Evolutionary conservation across 2,888 invertebrate genomes (phyloP).

Genomic region (Epirrhoe alternata): DNA sequence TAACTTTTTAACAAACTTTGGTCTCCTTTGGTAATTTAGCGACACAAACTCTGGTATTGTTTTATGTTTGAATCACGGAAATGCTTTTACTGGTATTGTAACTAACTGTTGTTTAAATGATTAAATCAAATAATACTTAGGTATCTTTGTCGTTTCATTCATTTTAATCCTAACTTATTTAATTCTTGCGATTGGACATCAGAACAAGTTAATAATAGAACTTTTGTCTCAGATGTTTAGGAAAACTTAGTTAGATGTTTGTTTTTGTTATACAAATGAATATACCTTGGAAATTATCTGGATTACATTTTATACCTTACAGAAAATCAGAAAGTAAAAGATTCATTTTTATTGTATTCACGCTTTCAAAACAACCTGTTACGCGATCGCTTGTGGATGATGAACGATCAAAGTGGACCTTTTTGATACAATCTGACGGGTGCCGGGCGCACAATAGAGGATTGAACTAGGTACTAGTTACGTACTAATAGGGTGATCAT

Average conservation of each 20-base stretch:
- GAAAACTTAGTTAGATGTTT: background rate
- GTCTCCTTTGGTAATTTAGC: slow-evolving; percentile 29
- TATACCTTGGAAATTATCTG: background rate
- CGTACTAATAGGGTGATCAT: slow-evolving; percentile 4
- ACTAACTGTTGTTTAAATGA: slow-evolving; percentile 15
- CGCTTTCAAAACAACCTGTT: slow-evolving; percentile 4
- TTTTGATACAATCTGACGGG: slow-evolving; percentile 28
- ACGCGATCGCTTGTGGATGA: slow-evolving; percentile 27
- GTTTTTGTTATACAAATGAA: background rate
- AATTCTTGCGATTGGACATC: background rate
- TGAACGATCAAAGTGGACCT: slow-evolving; percentile 31
- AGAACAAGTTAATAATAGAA: background rate
- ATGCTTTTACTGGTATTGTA: background rate
- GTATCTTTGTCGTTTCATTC: background rate
- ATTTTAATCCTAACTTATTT: background rate
- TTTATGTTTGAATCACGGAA: slow-evolving; percentile 18
- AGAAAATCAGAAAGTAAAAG: background rate
- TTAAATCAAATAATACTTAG: slow-evolving; percentile 17
- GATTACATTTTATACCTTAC: background rate
- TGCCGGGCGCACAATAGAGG: slow-evolving; percentile 1
- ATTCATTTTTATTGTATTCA: slow-evolving; percentile 3
- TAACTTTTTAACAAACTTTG: slow-evolving; percentile 24
- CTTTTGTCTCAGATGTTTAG: background rate
- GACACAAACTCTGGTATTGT: slow-evolving; percentile 8
- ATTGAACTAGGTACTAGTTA: slow-evolving; percentile 12